phyloP scores from a whole-genome alignment of 2,797 vertebrate genomes.

The Lophotriccus pileatus region DNA sequence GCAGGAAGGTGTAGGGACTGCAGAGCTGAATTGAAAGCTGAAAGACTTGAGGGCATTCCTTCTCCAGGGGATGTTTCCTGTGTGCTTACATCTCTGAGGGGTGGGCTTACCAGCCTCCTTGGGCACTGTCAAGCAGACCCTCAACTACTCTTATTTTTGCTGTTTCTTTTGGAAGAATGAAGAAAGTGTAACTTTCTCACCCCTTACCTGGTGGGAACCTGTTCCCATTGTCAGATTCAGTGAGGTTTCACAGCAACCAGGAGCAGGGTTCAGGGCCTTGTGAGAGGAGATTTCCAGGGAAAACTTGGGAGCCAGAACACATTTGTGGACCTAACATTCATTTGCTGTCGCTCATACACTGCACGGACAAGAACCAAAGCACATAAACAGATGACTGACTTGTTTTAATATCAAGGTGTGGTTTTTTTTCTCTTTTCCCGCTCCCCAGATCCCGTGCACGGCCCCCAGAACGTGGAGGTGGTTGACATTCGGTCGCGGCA shows the following conservation, averaged over 20 bases:
- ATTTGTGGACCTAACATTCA: neutral
- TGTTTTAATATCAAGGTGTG: neutral
- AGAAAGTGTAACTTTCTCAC: neutral
- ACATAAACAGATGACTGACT: fast-evolving
- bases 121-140: neutral
- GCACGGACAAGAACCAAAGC: neutral
- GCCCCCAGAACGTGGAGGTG: conserved; percentile 92
- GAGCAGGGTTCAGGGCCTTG: fast-evolving
- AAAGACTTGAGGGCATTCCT: neutral
- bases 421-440: neutral
- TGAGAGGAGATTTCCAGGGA: neutral
- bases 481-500: conserved; percentile 93
- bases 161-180: neutral
- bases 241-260: neutral
- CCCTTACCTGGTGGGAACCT: neutral
- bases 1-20: neutral
- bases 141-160: neutral
- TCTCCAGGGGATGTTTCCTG: neutral
- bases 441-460: conserved; percentile 89
- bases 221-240: neutral
- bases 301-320: neutral
- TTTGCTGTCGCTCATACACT: neutral
- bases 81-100: neutral
- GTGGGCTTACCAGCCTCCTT: neutral
- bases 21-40: neutral